Percentiles rank a stretch among this genome's conserved stretches.
These are phyloP conservation scores for Cistogaster globosa DNA, from an alignment of 2,888 invertebrate species.

Conservation along the genomic window DNA sequence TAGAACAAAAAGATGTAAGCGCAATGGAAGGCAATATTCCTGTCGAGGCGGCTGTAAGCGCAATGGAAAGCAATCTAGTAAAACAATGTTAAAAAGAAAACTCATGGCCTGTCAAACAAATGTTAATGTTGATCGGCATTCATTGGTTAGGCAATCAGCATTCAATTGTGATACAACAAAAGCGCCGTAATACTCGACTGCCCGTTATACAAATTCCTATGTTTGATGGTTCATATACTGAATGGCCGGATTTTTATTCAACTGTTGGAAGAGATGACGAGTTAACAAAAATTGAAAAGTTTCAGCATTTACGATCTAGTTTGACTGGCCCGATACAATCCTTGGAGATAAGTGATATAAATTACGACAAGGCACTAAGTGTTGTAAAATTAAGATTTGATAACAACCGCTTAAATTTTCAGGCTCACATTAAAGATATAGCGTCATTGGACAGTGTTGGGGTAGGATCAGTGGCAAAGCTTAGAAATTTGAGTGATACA, in stretches of 20 bases:
- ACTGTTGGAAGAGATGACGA: slow-evolving; percentile 50
- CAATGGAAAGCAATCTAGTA: slow-evolving; percentile 6
- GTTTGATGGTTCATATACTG: slow-evolving; percentile 53
- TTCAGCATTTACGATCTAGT: slow-evolving; percentile 57
- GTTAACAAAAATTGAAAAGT: slow-evolving; percentile 59
- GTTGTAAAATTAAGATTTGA: slow-evolving; percentile 58
- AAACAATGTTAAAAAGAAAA: slow-evolving; percentile 28
- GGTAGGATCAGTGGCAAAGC: slow-evolving; percentile 41
- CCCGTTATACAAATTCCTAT: too few relatives aligned
- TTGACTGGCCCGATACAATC: slow-evolving; percentile 40
- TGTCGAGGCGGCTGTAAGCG: not conserved
- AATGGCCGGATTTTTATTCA: slow-evolving; percentile 60
- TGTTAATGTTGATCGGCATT: not conserved
- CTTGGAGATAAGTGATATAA: slow-evolving; percentile 58
- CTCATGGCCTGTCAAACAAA: not conserved
- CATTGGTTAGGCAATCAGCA: slow-evolving; percentile 27
- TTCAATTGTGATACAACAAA: slow-evolving; percentile 15
- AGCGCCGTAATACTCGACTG: too few relatives aligned
- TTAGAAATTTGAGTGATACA: slow-evolving; percentile 50
- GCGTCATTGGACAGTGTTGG: slow-evolving; percentile 49
- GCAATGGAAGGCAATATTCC: slow-evolving; percentile 28
- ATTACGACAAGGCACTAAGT: slow-evolving; percentile 62
- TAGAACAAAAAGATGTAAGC: slow-evolving; percentile 10
- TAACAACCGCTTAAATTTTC: slow-evolving; percentile 29
- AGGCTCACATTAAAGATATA: slow-evolving; percentile 46